phyloP scores from a whole-genome alignment of 2,888 invertebrate species.

The Autographa pulchrina region DNA sequence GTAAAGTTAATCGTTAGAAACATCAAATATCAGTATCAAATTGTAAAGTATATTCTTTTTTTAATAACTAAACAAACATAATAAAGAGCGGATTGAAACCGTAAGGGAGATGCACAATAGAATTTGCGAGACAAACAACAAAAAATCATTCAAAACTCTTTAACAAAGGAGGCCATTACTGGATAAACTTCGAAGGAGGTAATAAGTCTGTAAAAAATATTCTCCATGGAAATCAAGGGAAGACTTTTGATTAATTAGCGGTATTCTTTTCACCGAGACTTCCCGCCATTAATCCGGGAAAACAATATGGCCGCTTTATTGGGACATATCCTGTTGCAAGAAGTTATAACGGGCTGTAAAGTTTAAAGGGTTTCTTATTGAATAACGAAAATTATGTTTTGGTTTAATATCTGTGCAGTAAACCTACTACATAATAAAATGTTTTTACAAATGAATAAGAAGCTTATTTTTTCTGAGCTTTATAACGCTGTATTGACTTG shows the following conservation, averaged over 20 bases:
- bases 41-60: constrained; percentile 35
- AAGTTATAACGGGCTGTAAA: constrained; percentile 52
- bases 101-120: constrained; percentile 71
- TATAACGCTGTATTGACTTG: no score
- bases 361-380: constrained; percentile 38
- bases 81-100: constrained; percentile 77
- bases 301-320: constrained; percentile 85
- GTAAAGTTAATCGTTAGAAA: no score
- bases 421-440: no score
- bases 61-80: constrained; percentile 74
- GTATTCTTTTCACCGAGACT: constrained; percentile 85
- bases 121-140: constrained; percentile 74
- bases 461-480: no score
- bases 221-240: constrained; percentile 88
- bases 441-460: no score
- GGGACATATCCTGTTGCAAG: constrained; percentile 80
- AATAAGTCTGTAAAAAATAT: constrained; percentile 69
- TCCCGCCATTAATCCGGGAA: constrained; percentile 79
- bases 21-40: background rate
- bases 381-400: background rate
- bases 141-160: constrained; percentile 80
- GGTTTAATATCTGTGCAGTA: background rate
- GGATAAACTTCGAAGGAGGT: constrained; percentile 79
- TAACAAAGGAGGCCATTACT: constrained; percentile 84
- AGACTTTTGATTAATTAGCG: constrained; percentile 88